These are phyloP conservation scores for Diarsia dahlii DNA, from an alignment of 2,888 invertebrate genomes.

Conservation along the genomic window DNA sequence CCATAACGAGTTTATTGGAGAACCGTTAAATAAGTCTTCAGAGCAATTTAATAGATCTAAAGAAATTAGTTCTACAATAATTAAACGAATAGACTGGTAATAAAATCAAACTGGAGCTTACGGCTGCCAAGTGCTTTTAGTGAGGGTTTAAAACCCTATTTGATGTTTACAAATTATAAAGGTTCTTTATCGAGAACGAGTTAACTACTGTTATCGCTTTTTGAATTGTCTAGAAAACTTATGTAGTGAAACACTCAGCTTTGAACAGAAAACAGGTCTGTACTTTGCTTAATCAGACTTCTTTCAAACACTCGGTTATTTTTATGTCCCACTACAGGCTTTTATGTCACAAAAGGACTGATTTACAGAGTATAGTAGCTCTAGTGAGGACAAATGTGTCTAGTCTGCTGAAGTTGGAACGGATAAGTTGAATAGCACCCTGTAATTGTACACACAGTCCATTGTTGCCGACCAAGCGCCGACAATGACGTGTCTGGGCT, in stretches of 20 bases:
- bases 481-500: constrained; percentile 45
- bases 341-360: constrained; percentile 30
- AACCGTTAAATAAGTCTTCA: constrained; percentile 55
- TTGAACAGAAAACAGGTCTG: constrained; percentile 16
- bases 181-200: constrained; percentile 8
- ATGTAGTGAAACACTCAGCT: neutral
- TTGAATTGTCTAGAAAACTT: neutral
- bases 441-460: constrained; percentile 40
- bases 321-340: neutral
- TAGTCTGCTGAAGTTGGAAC: constrained; percentile 35
- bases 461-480: constrained; percentile 44
- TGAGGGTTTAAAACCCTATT: constrained; percentile 37
- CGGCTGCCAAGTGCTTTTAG: constrained; percentile 37
- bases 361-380: constrained; percentile 20
- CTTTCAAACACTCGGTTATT: neutral
- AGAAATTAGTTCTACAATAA: constrained; percentile 52
- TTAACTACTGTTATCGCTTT: constrained; percentile 11
- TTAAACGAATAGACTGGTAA: constrained; percentile 51
- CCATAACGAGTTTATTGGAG: constrained; percentile 56
- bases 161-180: constrained; percentile 36
- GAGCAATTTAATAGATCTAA: constrained; percentile 49
- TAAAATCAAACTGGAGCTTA: constrained; percentile 47
- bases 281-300: neutral
- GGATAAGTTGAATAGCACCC: constrained; percentile 51
- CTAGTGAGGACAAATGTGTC: constrained; percentile 43